Conservation (phyloP, 2,888 invertebrate genomes). For the Dioctria rufipes region DNA sequence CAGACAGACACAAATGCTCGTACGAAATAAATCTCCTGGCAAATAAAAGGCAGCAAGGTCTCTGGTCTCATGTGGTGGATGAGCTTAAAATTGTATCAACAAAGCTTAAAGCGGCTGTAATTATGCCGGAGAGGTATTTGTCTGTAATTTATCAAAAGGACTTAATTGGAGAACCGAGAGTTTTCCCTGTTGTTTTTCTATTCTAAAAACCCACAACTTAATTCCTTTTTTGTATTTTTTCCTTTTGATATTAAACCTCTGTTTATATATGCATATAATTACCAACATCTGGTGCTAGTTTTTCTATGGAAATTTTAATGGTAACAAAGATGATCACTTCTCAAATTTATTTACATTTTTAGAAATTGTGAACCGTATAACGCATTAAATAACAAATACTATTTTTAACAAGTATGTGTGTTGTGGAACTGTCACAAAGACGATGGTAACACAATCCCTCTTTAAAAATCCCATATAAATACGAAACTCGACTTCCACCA, state of each 20-base stretch:
- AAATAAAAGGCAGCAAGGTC: conserved; percentile 58
- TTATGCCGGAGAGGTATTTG: conserved; percentile 60
- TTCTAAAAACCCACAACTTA: conserved; percentile 26
- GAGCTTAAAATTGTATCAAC: conserved; percentile 60
- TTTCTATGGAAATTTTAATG: too few species aligned
- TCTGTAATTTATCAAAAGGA: conserved; percentile 61
- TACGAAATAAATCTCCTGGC: conserved; percentile 54
- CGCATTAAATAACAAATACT: too few species aligned
- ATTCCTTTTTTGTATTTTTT: conserved; percentile 25
- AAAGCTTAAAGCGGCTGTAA: conserved; percentile 60
- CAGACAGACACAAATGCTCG: conserved; percentile 54
- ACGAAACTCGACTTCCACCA: too few species aligned
- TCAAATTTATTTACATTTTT: too few species aligned
- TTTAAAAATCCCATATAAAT: too few species aligned
- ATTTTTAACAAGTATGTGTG: too few species aligned
- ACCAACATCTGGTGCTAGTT: conserved; percentile 37
- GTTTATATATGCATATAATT: conserved; percentile 37
- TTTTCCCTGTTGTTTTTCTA: conserved; percentile 51
- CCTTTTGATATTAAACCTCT: conserved; percentile 15
- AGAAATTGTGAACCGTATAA: too few species aligned
- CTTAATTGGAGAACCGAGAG: conserved; percentile 57
- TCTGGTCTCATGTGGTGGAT: conserved; percentile 60
- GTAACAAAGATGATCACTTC: too few species aligned
- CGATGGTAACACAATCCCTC: too few species aligned
- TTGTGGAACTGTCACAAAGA: too few species aligned